A percentile compares a stretch with the other conserved stretches of the same genome.
phyloP scores from a whole-genome alignment of 2,888 invertebrate genomes.

The Trachelus stipa region DNA sequence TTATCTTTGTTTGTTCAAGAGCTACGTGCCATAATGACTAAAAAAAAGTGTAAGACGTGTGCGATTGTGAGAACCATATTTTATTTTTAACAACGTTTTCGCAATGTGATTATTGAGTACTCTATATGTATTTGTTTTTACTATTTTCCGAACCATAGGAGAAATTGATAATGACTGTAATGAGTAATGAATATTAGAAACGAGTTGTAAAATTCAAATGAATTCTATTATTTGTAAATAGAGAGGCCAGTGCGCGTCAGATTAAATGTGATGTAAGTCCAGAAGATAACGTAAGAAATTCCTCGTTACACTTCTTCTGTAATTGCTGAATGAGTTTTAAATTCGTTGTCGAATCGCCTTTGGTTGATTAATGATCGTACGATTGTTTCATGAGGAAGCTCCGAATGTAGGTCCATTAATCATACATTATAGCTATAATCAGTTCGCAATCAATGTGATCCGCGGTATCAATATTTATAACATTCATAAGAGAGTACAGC shows the following conservation, averaged over 20 bases:
- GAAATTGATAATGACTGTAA: background rate
- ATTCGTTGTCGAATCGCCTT: background rate
- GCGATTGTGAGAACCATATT: background rate
- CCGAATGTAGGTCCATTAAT: background rate
- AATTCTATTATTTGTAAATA: background rate
- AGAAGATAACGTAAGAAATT: background rate
- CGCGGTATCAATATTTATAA: background rate
- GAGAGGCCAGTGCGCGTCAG: background rate
- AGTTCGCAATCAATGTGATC: background rate
- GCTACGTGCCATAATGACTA: conserved; percentile 8
- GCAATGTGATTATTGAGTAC: background rate
- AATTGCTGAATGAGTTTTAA: background rate
- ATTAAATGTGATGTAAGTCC: background rate
- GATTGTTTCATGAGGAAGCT: background rate
- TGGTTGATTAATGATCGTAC: background rate
- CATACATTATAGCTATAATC: background rate
- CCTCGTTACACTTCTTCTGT: background rate
- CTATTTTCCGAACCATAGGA: no score
- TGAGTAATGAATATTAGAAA: background rate
- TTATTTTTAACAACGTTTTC: background rate
- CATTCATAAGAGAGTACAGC: background rate
- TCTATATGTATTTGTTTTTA: background rate
- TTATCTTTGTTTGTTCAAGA: background rate
- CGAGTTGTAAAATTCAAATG: background rate
- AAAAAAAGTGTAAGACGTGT: background rate